Evolutionary conservation across 2,797 vertebrate genomes (phyloP).

Genomic region (Orientallactaga sibirica): DNA sequence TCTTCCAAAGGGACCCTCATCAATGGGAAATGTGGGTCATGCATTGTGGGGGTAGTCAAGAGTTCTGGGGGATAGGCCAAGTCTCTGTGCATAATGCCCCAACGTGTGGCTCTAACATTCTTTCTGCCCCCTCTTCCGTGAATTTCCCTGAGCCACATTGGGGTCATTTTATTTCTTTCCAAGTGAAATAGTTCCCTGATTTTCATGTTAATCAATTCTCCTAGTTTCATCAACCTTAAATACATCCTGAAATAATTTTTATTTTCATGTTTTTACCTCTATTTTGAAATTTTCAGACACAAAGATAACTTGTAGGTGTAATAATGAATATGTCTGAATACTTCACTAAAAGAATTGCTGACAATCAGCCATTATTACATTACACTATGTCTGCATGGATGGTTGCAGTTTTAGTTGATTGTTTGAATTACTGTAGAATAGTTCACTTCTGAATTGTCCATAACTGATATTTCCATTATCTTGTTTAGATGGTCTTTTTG

Average conservation of each 20-base stretch:
- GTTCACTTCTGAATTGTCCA: background rate
- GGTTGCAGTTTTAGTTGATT: background rate
- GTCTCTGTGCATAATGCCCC: too few relatives aligned
- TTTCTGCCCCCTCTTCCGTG: too few relatives aligned
- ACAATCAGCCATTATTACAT: background rate
- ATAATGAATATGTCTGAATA: background rate
- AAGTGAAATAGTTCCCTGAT: background rate
- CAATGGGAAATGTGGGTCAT: too few relatives aligned
- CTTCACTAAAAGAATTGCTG: background rate
- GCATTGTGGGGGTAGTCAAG: too few relatives aligned
- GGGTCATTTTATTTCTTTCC: background rate
- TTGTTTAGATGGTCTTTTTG: background rate
- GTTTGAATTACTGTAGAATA: background rate
- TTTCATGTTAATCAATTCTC: background rate
- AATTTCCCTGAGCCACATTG: too few relatives aligned
- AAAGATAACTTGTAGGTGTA: background rate
- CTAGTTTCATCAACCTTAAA: background rate
- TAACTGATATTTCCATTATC: background rate
- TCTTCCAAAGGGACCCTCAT: too few relatives aligned
- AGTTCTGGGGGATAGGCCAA: too few relatives aligned
- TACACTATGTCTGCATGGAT: background rate
- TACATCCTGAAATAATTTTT: background rate
- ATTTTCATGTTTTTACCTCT: background rate
- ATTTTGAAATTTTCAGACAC: background rate
- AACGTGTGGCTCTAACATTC: too few relatives aligned